A percentile compares a stretch with the other conserved stretches of the same genome.
phyloP scores from a whole-genome alignment of 2,888 invertebrate species.

The Venustoraphidia nigricollis region DNA sequence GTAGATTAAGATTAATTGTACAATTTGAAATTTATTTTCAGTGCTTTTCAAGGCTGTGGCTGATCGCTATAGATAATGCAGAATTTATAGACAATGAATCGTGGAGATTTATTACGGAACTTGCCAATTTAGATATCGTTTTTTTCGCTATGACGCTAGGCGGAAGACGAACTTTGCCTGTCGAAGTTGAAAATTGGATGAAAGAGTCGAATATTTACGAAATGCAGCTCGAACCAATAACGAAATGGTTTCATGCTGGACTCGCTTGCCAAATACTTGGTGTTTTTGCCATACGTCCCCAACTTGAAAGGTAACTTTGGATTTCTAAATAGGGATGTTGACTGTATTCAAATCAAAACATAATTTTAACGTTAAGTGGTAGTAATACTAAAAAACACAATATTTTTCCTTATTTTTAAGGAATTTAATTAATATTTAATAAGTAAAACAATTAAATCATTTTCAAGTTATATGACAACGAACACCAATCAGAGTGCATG shows the following conservation, averaged over 20 bases:
- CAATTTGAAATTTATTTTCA: conserved; percentile 4
- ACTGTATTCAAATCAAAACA: too few relatives aligned
- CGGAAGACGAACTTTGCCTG: neutral
- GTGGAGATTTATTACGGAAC: conserved; percentile 29
- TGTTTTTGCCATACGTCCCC: conserved; percentile 43
- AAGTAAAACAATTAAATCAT: too few relatives aligned
- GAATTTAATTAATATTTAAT: too few relatives aligned
- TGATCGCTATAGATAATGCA: conserved; percentile 41
- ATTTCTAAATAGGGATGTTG: too few relatives aligned
- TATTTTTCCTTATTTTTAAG: too few relatives aligned
- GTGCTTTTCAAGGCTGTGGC: conserved; percentile 16
- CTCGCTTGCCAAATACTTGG: conserved; percentile 47
- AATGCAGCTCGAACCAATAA: conserved; percentile 31
- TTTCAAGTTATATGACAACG: too few relatives aligned
- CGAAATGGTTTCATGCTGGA: conserved; percentile 41
- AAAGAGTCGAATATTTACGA: conserved; percentile 18
- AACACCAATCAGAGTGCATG: too few relatives aligned
- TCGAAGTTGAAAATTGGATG: conserved; percentile 13
- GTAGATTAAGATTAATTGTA: too few relatives aligned
- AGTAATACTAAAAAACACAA: too few relatives aligned
- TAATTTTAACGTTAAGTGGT: too few relatives aligned
- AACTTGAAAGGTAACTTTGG: conserved; percentile 51
- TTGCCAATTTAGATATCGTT: conserved; percentile 29
- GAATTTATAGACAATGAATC: conserved; percentile 41
- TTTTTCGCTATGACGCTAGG: conserved; percentile 27